Percentiles rank a stretch among this genome's conserved stretches.
Evolutionary conservation across 2,797 vertebrate species (phyloP).

Genomic region (Myotis myotis): DNA sequence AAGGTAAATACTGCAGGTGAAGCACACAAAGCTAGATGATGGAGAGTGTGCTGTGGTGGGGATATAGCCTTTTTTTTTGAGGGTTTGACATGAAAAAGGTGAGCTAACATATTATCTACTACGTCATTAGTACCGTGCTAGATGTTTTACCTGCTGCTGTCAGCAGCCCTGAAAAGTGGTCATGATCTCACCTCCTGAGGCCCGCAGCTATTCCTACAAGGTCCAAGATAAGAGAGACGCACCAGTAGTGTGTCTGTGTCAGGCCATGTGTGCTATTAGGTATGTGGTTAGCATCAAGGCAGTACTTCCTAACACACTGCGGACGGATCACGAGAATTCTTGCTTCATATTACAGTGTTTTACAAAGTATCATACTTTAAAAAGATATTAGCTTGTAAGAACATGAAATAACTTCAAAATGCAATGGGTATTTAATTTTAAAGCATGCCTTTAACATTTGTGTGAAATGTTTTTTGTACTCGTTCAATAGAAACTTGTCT

Average conservation of each 20-base stretch:
- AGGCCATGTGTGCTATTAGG: neutral
- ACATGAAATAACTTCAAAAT: no score
- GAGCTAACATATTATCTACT: neutral
- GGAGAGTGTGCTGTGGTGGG: neutral
- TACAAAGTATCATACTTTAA: no score
- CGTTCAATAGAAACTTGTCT: no score
- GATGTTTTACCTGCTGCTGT: neutral
- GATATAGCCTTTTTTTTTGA: neutral
- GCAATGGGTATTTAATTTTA: no score
- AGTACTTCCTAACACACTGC: neutral
- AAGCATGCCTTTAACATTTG: no score
- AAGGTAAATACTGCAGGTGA: neutral
- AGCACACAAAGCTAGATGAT: neutral
- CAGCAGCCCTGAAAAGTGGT: neutral
- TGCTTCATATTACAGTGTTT: no score
- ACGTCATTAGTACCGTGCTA: neutral
- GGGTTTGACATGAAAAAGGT: neutral
- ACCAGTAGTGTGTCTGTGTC: neutral
- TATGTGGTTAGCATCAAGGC: neutral
- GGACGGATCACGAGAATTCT: no score
- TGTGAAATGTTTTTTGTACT: no score
- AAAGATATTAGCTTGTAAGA: no score
- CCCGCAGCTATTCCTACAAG: neutral
- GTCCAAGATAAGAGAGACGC: neutral
- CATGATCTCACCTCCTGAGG: neutral